Evolutionary conservation across 2,797 vertebrate genomes (phyloP).

Genomic region (Luscinia megarhynchos): DNA sequence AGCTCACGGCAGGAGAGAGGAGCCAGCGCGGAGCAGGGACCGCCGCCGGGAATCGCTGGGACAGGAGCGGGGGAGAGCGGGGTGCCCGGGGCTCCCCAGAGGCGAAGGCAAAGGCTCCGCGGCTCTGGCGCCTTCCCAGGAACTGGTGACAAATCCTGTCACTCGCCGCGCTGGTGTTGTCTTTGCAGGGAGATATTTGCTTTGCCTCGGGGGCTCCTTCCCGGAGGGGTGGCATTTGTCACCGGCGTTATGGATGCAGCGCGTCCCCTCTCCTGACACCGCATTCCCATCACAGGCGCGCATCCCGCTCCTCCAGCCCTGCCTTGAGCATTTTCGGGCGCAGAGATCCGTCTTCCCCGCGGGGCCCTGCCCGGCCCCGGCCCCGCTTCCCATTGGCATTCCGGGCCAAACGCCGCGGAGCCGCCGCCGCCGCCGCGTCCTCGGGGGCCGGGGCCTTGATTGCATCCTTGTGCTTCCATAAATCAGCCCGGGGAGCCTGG

Average conservation of each 20-base stretch:
- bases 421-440: not conserved
- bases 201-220: not conserved
- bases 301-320: not conserved
- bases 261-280: not conserved
- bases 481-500: not conserved
- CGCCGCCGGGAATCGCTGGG: not conserved
- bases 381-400: not conserved
- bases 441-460: not conserved
- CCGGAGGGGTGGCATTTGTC: not conserved
- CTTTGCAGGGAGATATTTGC: not conserved
- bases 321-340: not conserved
- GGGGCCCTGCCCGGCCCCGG: not conserved
- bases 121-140: not conserved
- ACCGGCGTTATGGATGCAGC: fast-evolving
- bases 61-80: not conserved
- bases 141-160: not conserved
- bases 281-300: fast-evolving
- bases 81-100: not conserved
- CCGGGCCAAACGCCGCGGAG: not conserved
- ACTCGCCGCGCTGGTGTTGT: fast-evolving
- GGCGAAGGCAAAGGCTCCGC: not conserved
- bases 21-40: not conserved
- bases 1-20: conserved; percentile 38
- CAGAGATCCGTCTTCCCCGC: not conserved
- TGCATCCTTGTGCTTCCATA: not conserved